Evolutionary conservation across 2,888 invertebrate genomes (phyloP).

Genomic region (Ophion slaviceki): DNA sequence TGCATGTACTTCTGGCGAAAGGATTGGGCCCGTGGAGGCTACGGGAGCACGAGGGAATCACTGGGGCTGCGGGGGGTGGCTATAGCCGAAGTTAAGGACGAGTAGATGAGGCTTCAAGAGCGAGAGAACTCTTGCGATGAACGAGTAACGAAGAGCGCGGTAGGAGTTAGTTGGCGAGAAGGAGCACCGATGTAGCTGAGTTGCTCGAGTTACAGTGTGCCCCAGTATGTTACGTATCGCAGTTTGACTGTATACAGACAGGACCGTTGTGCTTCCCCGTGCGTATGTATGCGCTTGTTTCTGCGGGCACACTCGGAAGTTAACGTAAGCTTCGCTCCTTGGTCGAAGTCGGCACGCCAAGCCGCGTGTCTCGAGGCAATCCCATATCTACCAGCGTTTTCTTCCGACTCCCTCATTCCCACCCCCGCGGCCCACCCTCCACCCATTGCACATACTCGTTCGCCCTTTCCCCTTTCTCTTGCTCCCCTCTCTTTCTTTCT

Average conservation of each 20-base stretch:
- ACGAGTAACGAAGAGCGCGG: slow-evolving; percentile 54
- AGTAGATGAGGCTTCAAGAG: slow-evolving; percentile 54
- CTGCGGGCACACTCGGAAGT: slow-evolving; percentile 75
- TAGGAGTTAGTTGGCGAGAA: slow-evolving; percentile 58
- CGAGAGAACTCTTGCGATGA: slow-evolving; percentile 46
- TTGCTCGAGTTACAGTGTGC: slow-evolving; percentile 58
- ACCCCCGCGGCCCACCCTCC: neutral
- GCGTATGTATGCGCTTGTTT: slow-evolving; percentile 14
- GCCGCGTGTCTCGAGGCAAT: slow-evolving; percentile 81
- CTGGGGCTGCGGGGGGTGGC: neutral
- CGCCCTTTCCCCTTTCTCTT: slow-evolving; percentile 10
- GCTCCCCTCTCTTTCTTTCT: slow-evolving; percentile 13
- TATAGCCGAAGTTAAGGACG: slow-evolving; percentile 1
- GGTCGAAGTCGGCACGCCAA: slow-evolving; percentile 75
- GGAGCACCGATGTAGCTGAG: slow-evolving; percentile 76
- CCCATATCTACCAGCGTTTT: slow-evolving; percentile 73
- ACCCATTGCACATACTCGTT: neutral
- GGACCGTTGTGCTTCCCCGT: neutral
- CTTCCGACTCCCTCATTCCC: slow-evolving; percentile 25
- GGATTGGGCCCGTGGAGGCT: slow-evolving; percentile 12
- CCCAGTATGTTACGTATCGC: slow-evolving; percentile 39
- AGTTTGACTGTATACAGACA: slow-evolving; percentile 5
- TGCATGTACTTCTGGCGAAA: slow-evolving; percentile 29
- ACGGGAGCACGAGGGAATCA: neutral
- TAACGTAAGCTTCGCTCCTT: slow-evolving; percentile 74